Conservation (phyloP, 1,140 invertebrate species). For the Parapsyche elsis region DNA sequence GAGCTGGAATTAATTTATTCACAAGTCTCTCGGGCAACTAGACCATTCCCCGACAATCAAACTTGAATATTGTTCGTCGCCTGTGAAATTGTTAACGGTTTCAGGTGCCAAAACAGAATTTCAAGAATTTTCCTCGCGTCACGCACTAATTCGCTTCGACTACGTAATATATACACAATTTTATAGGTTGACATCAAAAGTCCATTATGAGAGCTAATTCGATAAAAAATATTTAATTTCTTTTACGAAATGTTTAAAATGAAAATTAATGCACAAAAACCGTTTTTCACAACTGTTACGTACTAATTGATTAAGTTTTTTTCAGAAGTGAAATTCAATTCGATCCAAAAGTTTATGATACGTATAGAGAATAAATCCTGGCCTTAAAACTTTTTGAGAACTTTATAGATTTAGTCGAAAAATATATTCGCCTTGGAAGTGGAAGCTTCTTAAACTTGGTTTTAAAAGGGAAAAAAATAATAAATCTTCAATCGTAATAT, state of each 20-base stretch:
- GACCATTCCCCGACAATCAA: conserved; percentile 21
- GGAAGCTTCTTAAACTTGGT: background rate
- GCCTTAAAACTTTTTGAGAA: conserved; percentile 31
- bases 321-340: conserved; percentile 11
- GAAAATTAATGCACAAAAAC: no score
- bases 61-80: conserved; percentile 32
- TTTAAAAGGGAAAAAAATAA: conserved; percentile 1
- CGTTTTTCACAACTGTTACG: no score
- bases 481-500: conserved; percentile 8
- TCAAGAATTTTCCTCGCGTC: no score
- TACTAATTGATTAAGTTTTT: no score
- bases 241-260: no score
- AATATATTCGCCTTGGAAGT: conserved; percentile 8
- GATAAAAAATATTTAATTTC: no score
- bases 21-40: conserved; percentile 6
- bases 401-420: conserved; percentile 37
- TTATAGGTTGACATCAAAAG: no score
- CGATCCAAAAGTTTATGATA: conserved; percentile 31
- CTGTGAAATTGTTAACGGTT: background rate
- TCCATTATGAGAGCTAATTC: no score
- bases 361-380: conserved; percentile 33
- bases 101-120: background rate
- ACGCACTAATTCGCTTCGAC: no score
- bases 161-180: no score
- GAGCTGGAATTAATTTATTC: conserved; percentile 31